Base-by-base conservation (phyloP, 2,888 invertebrate species). In the Noctua janthina region DNA sequence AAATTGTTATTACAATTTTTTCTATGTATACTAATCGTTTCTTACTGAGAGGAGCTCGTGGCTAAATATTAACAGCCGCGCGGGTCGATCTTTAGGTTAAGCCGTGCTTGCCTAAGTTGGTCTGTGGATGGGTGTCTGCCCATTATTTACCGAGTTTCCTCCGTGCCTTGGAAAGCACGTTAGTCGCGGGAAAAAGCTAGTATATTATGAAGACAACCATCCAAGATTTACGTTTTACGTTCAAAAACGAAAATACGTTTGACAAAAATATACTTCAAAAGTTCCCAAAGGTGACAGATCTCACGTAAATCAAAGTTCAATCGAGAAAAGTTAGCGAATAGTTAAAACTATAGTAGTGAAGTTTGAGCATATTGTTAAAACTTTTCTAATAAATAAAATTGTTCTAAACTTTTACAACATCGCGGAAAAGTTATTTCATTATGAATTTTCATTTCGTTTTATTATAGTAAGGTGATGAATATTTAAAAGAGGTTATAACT, bases 361-460 rank as follows among this genome's bases (percentile, higher is more conserved):
- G 69, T 90, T 82, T 81, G 51, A 80, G 83, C 78, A 88, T 90
- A 85, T 88, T 83, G 83, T 89, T 83, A 56, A 74, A 87, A 91
- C 83, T 90, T 87, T 87, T 79, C 81, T 85, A 88, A 91, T 91
- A 91, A 90, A 91, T 91, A 89, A 88, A 89, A 88, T 85, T 79
- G 82, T 86, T 90, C 71, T 76, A 73, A 88, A 89, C 83, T 89
- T 86, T 82, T 84, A 79, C 78, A 76, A 76, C 74, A 76, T 68
- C 76, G 62, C 78, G 83, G 81, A 83, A 86, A 91, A 87, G 78
- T 90, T 88, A 74, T 87, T 90, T 89, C 83, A 89, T 90, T 87
- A 90, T 84, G 81, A 83, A 82, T 84, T 90, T 80, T 82, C 79
- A 81, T 83, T 87, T 79, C 43, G 59, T 82, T 81, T 89, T 81